Conservation (phyloP, 1,140 invertebrate genomes). For the Drosophila carrolli region DNA sequence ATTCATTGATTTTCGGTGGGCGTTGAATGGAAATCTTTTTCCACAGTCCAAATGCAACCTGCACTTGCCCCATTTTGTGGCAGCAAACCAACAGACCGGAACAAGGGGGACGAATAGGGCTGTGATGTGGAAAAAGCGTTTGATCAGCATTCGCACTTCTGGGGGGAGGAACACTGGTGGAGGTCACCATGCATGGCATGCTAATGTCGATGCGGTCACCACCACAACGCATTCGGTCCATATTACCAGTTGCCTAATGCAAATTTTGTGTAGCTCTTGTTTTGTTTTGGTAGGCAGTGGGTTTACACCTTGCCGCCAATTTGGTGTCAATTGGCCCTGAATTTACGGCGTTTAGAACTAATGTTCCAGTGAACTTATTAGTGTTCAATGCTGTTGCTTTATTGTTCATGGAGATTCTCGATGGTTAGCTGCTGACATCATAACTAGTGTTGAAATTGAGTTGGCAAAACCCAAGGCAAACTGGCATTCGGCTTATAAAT, state of each 20-base stretch:
- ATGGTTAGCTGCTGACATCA: not conserved
- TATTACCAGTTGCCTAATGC: conserved; percentile 57
- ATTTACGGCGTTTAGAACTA: conserved; percentile 12
- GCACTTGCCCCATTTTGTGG: conserved; percentile 23
- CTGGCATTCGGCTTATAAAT: too few relatives aligned
- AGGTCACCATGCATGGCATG: conserved; percentile 22
- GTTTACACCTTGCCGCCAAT: conserved; percentile 20
- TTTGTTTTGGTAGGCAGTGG: conserved; percentile 8
- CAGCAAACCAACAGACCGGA: conserved; percentile 45
- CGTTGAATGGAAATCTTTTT: conserved; percentile 41
- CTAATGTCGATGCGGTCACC: conserved; percentile 40
- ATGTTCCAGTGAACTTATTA: conserved; percentile 6
- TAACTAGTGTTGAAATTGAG: too few relatives aligned
- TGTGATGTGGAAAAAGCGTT: conserved; percentile 42
- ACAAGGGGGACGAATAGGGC: conserved; percentile 8
- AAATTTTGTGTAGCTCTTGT: conserved; percentile 56
- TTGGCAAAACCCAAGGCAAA: too few relatives aligned
- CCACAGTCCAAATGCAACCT: conserved; percentile 17
- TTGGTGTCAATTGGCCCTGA: not conserved
- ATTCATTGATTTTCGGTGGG: conserved; percentile 49
- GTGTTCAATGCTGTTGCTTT: not conserved
- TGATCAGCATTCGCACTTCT: conserved; percentile 47
- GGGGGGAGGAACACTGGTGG: not conserved
- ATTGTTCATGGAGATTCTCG: not conserved
- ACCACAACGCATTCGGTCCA: conserved; percentile 31